These are phyloP conservation scores for Tangara arthus DNA, from an alignment of 2,797 vertebrate species.

Conservation along the genomic window DNA sequence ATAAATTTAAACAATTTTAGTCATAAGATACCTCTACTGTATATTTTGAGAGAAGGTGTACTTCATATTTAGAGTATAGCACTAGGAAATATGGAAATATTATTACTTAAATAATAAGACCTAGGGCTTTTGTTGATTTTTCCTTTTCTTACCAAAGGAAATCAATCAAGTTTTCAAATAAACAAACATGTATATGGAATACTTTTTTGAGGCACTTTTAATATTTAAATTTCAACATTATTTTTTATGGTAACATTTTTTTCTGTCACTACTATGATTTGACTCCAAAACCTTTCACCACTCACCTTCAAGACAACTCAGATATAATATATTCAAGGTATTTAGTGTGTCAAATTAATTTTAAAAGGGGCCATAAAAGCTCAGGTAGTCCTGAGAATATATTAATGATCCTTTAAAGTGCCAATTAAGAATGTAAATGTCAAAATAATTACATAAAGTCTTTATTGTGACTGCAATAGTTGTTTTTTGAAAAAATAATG, in stretches of 20 bases:
- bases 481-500: background rate
- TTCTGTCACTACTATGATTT: background rate
- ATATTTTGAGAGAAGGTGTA: background rate
- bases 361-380: background rate
- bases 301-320: background rate
- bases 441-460: constrained; percentile 9
- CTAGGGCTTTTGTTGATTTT: background rate
- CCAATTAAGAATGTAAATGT: constrained; percentile 29
- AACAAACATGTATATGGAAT: background rate
- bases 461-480: background rate
- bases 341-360: background rate
- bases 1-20: background rate
- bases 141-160: background rate
- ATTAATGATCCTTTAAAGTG: background rate
- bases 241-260: background rate
- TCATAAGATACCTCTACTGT: background rate
- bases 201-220: background rate
- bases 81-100: background rate
- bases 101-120: background rate
- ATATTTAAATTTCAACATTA: background rate
- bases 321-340: background rate
- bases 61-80: background rate
- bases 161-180: background rate
- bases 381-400: constrained; percentile 2
- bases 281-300: background rate